Conservation (phyloP, 2,113 vertebrate genomes). For the Trematomus loennbergii region DNA sequence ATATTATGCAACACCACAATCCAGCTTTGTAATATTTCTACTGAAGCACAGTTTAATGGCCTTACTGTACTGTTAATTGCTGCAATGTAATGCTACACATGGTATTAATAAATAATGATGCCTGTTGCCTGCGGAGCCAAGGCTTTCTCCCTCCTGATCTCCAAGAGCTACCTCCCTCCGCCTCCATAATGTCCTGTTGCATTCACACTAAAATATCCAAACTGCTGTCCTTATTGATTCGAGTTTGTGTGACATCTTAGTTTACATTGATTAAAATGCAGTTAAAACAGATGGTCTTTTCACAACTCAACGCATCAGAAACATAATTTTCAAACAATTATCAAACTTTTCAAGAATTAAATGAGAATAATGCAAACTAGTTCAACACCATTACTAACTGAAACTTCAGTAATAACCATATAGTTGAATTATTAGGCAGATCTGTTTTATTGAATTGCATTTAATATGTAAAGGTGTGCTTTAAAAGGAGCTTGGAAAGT, state of each 20-base stretch:
- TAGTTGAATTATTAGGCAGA: too few species aligned
- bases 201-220: background rate
- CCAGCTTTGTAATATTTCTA: slow-evolving; percentile 5
- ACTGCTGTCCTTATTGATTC: background rate
- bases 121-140: background rate
- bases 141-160: slow-evolving; percentile 8
- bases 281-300: background rate
- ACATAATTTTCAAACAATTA: background rate
- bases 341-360: background rate
- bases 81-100: slow-evolving; percentile 8
- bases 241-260: background rate
- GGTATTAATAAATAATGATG: slow-evolving; percentile 55
- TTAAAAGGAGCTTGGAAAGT: too few species aligned
- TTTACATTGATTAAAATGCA: background rate
- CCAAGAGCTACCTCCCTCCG: background rate
- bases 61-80: slow-evolving; percentile 31
- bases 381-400: too few species aligned
- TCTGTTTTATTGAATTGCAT: too few species aligned
- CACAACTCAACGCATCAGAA: background rate
- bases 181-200: background rate
- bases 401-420: too few species aligned
- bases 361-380: background rate
- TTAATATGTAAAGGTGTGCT: too few species aligned
- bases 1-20: slow-evolving; percentile 4
- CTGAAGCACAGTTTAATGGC: slow-evolving; percentile 21